Conservation (phyloP, 2,797 vertebrate species). For the Cygnus olor region DNA sequence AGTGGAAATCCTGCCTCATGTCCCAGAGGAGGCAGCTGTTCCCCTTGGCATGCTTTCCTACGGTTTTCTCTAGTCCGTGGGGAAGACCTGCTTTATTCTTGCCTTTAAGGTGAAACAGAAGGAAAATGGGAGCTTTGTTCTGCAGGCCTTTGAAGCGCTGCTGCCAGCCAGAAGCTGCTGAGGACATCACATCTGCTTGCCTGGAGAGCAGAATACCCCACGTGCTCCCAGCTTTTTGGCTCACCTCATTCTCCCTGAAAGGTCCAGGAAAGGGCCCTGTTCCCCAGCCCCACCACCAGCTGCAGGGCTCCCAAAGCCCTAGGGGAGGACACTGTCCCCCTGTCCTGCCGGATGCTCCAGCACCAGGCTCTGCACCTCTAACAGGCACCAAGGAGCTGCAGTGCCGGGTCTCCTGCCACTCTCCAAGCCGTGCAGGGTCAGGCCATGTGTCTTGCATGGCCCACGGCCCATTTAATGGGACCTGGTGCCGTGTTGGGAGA, state of each 20-base stretch:
- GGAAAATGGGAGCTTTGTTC: neutral
- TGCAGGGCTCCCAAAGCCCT: neutral
- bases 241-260: neutral
- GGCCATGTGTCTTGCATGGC: accelerated
- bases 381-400: neutral
- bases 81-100: neutral
- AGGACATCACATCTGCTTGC: neutral
- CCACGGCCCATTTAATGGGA: neutral
- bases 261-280: neutral
- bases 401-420: neutral
- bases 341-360: neutral
- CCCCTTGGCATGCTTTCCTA: neutral
- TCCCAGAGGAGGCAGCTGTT: neutral
- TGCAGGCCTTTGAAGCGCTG: neutral
- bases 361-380: neutral
- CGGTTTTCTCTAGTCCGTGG: neutral
- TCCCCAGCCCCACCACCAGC: neutral
- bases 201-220: neutral
- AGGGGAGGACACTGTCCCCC: neutral
- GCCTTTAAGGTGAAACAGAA: neutral
- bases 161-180: neutral
- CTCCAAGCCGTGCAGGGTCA: neutral
- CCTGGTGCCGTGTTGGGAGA: neutral
- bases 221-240: neutral
- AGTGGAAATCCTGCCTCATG: neutral